Conservation (phyloP, 2,113 vertebrate species). For the Indri indri region DNA sequence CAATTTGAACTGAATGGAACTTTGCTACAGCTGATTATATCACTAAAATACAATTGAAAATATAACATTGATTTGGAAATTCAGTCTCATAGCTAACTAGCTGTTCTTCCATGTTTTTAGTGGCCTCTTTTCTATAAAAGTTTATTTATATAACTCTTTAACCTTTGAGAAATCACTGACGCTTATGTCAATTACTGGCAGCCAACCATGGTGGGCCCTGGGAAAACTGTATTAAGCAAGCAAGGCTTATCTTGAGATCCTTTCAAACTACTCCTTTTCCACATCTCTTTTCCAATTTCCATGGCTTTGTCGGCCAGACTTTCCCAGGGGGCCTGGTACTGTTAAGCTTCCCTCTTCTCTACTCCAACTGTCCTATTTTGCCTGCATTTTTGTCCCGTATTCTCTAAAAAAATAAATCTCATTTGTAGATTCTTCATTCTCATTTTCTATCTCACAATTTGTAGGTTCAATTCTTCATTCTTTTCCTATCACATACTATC, state of each 20-base stretch:
- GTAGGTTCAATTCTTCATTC: background rate
- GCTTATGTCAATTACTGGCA: slow-evolving; percentile 28
- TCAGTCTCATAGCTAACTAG: background rate
- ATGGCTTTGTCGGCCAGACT: background rate
- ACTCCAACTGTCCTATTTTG: background rate
- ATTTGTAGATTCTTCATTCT: background rate
- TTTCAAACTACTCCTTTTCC: background rate
- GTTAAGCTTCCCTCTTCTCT: background rate
- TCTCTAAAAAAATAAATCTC: background rate
- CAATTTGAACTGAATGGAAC: background rate
- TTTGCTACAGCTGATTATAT: background rate
- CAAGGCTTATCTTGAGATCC: slow-evolving; percentile 21
- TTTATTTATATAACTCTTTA: slow-evolving; percentile 50
- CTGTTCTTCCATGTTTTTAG: background rate
- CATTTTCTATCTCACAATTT: background rate
- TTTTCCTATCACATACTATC: background rate
- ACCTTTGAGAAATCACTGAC: slow-evolving; percentile 29
- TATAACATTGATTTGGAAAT: background rate
- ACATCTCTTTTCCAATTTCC: background rate
- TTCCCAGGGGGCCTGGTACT: background rate
- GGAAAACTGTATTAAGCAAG: slow-evolving; percentile 35
- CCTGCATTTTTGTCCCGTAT: background rate
- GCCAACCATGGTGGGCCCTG: background rate
- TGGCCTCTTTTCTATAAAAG: background rate
- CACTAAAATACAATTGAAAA: background rate